A percentile compares a stretch with the other conserved stretches of the same genome.
Conservation (phyloP, 2,113 vertebrate species). For the Proteles cristata region DNA sequence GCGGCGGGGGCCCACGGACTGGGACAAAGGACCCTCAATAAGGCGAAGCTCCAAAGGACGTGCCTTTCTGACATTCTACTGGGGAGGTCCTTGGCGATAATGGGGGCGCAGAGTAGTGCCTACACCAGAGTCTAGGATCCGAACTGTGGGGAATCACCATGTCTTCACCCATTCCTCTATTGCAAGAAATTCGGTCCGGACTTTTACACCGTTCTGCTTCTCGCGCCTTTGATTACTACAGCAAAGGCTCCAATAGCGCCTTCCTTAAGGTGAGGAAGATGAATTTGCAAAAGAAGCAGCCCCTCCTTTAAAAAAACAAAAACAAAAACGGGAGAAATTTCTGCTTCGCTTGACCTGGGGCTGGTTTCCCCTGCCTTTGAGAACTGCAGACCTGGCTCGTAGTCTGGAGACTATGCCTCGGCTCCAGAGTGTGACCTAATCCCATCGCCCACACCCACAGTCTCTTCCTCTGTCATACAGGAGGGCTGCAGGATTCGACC, state of each 20-base stretch:
- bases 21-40: neutral
- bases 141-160: neutral
- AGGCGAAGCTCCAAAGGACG: neutral
- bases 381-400: neutral
- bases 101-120: neutral
- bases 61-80: neutral
- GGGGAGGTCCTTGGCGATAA: neutral
- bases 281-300: neutral
- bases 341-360: neutral
- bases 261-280: slow-evolving; percentile 20
- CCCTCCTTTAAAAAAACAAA: neutral
- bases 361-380: neutral
- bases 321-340: neutral
- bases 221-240: slow-evolving; percentile 30
- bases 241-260: slow-evolving; percentile 22
- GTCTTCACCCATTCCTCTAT: neutral
- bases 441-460: neutral
- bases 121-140: neutral
- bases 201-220: neutral
- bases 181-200: neutral
- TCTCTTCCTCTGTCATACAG: neutral
- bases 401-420: neutral
- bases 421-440: neutral
- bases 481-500: neutral
- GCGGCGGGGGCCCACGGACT: neutral